These are phyloP conservation scores for Chrysogorgia sp. DNA, from an alignment of 92 coral and sea anemone species.

Conservation along the genomic window DNA sequence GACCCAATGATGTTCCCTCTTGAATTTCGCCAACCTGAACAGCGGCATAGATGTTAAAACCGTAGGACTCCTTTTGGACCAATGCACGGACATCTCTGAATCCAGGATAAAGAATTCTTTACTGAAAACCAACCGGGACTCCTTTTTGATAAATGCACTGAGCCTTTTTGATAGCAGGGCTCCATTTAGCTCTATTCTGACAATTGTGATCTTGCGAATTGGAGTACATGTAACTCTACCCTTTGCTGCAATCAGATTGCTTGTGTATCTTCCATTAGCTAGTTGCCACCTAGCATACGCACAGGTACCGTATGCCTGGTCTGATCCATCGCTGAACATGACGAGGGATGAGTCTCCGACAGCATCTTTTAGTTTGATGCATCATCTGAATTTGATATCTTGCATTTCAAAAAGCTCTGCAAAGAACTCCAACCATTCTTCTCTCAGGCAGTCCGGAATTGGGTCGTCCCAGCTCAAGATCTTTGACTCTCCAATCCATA, in stretches of 20 bases:
- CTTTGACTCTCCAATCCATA: conserved; percentile 49
- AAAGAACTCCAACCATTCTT: conserved; percentile 54
- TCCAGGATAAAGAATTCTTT: conserved; percentile 54
- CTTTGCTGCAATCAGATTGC: conserved; percentile 46
- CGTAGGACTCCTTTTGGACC: conserved; percentile 62
- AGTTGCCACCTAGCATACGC: conserved; percentile 63
- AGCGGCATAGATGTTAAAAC: conserved; percentile 65
- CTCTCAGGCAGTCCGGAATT: conserved; percentile 29
- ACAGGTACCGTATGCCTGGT: conserved; percentile 57
- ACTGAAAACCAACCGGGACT: conserved; percentile 48
- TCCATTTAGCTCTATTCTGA: conserved; percentile 54
- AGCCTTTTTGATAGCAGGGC: conserved; percentile 51
- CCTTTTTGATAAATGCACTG: conserved; percentile 41
- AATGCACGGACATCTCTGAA: conserved; percentile 64
- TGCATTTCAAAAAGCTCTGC: conserved; percentile 57
- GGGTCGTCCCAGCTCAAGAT: conserved; percentile 65
- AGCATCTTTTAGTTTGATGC: conserved; percentile 61
- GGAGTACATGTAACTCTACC: conserved; percentile 65
- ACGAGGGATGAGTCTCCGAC: conserved; percentile 51
- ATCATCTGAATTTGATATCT: conserved; percentile 50
- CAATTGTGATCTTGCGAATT: conserved; percentile 58
- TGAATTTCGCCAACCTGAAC: conserved; percentile 67
- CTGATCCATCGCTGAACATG: conserved; percentile 67
- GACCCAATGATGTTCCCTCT: conserved; percentile 49
- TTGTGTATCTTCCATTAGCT: conserved; percentile 36